Evolutionary conservation across 2,113 vertebrate genomes (phyloP), one percentile per base, ranked within the genome.

Genomic region (Protobothrops mucrosquamatus): DNA sequence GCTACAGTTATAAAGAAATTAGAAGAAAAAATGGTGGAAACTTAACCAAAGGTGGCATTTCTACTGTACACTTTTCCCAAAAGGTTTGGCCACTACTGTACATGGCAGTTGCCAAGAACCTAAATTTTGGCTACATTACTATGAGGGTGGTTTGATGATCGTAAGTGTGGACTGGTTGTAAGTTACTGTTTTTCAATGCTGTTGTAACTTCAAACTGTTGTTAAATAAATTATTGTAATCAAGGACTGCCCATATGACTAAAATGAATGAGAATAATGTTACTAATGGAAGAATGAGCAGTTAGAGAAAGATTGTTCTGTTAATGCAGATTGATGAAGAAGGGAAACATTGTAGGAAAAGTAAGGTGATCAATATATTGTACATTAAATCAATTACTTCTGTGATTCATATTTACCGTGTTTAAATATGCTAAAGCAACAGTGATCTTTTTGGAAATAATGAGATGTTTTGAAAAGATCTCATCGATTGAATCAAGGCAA

Each of bases 351-450:
- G 92, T 92, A 26, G 93, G 57, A 57, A 94, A 96, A 95, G 59
- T 89, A 95, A 91, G 24, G 85, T 94, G 64, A 95, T 92, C 81
- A 94, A 91, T 95, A 95, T 92, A 94, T 91, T 52, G 91, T 88
- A 54, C 43, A 51, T 93, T 0, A 18, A 85, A 91, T 85, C 52
- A 94, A 18, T 59, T 34, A 39, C 92, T 51, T 55, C 3, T 43
- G 46, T 61, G 92, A 3, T 64, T 90, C 43, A 90, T 90, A 64
- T 46, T 91, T 91, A 91, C 1, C 93, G 5, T 92, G 2, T 87
- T 88, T 59, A 94, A 92, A 52, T 43, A 93, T 93, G 94, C 87
- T 18, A 0, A 91, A 85, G 3, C 56, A 93, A 94, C 54, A 0
- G 3, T 92, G 61, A 9, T 1, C 74, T 6, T 11, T 93, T 95